phyloP scores from a whole-genome alignment of 2,888 invertebrate species.

The Drosophila limbata region DNA sequence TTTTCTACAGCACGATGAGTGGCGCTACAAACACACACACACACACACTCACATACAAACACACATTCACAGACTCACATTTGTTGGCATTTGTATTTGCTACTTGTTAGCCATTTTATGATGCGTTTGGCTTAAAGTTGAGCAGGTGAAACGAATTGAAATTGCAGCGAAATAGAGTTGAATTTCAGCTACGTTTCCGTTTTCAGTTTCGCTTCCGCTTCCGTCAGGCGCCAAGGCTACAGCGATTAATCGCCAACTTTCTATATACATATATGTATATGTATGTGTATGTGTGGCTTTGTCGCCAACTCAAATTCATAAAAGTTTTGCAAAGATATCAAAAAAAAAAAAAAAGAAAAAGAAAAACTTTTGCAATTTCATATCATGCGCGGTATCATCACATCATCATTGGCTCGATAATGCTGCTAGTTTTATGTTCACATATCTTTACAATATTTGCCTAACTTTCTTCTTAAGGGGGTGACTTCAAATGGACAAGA shows the following conservation, averaged over 20 bases:
- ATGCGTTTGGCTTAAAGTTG: conserved; percentile 43
- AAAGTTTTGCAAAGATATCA: conserved; percentile 50
- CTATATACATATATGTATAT: conserved; percentile 2
- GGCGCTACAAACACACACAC: conserved; percentile 21
- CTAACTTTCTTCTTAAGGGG: conserved; percentile 28
- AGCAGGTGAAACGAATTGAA: conserved; percentile 52
- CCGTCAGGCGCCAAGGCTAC: conserved; percentile 71
- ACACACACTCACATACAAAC: neutral
- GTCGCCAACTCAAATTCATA: conserved; percentile 63
- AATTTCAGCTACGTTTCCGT: conserved; percentile 26
- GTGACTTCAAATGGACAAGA: conserved; percentile 17
- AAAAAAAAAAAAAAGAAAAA: conserved; percentile 22
- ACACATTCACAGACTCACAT: neutral
- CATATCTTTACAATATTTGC: conserved; percentile 61
- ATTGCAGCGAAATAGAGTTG: conserved; percentile 11
- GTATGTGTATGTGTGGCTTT: conserved; percentile 44
- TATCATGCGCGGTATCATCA: conserved; percentile 74
- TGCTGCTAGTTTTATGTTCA: conserved; percentile 72
- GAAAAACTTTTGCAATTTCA: conserved; percentile 79
- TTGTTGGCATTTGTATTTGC: conserved; percentile 15
- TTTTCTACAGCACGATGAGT: conserved; percentile 18
- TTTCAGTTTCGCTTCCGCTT: conserved; percentile 58
- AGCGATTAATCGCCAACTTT: conserved; percentile 72
- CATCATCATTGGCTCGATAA: conserved; percentile 81
- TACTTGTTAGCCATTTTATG: conserved; percentile 30